These are phyloP conservation scores for Hyles lineata DNA, from an alignment of 2,888 invertebrate genomes.

Conservation along the genomic window DNA sequence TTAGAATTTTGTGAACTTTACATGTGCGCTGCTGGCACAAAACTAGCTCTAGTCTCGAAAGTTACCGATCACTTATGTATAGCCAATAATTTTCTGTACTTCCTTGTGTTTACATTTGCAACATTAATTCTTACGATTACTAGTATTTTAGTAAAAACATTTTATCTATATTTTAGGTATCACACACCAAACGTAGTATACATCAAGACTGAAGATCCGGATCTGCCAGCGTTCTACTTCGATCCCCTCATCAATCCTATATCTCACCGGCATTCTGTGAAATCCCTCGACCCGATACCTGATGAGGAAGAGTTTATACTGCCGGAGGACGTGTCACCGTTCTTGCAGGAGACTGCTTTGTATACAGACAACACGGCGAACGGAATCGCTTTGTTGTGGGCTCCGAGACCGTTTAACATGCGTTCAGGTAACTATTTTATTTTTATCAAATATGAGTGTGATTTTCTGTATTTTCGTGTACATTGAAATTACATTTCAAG, in stretches of 20 bases:
- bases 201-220: slow-evolving; percentile 99
- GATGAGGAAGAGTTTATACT: slow-evolving; percentile 98
- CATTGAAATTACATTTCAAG: no score
- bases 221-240: slow-evolving; percentile 99
- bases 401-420: slow-evolving; percentile 98
- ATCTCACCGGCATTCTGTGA: slow-evolving; percentile 95
- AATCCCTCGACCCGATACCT: slow-evolving; percentile 93
- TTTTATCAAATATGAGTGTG: not conserved
- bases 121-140: no score
- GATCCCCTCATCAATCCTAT: slow-evolving; percentile 99
- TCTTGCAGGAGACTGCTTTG: slow-evolving; percentile 96
- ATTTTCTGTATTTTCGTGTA: no score
- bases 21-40: no score
- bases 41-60: no score
- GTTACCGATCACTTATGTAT: no score
- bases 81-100: no score
- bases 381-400: slow-evolving; percentile 98
- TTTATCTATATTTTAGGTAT: slow-evolving; percentile 88
- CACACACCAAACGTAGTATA: slow-evolving; percentile 99
- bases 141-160: not conserved
- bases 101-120: no score
- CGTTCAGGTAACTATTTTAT: slow-evolving; percentile 88
- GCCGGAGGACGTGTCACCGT: slow-evolving; percentile 95
- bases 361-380: slow-evolving; percentile 99
- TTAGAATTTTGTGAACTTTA: no score